These are phyloP conservation scores for Melanotus villosus DNA, from an alignment of 2,888 invertebrate genomes.

Conservation along the genomic window DNA sequence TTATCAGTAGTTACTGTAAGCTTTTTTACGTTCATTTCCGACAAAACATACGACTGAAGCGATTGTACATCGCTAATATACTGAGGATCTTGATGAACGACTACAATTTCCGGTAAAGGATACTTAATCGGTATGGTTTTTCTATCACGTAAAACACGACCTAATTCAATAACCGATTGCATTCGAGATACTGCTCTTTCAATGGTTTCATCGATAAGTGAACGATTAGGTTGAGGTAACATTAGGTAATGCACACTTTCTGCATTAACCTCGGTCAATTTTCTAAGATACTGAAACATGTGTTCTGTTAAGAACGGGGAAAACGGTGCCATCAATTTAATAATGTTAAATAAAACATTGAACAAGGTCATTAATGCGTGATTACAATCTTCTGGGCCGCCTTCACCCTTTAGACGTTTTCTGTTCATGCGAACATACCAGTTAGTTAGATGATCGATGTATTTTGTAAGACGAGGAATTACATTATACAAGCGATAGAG, in stretches of 20 bases:
- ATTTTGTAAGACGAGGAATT: constrained; percentile 92
- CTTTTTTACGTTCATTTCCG: constrained; percentile 93
- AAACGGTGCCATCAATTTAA: constrained; percentile 96
- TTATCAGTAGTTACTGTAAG: constrained; percentile 91
- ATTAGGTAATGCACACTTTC: constrained; percentile 94
- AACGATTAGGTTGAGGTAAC: constrained; percentile 82
- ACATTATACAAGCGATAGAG: constrained; percentile 96
- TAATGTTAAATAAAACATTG: constrained; percentile 89
- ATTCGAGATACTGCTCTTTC: constrained; percentile 92
- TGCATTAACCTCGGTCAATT: constrained; percentile 73
- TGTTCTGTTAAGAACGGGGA: constrained; percentile 96
- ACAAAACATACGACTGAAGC: constrained; percentile 87
- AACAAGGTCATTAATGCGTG: constrained; percentile 90
- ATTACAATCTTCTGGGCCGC: constrained; percentile 84
- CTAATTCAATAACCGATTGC: constrained; percentile 96
- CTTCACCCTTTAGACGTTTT: constrained; percentile 93
- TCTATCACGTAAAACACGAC: constrained; percentile 92
- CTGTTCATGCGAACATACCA: constrained; percentile 99
- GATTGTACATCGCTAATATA: constrained; percentile 85
- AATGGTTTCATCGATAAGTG: constrained; percentile 86
- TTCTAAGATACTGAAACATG: constrained; percentile 91
- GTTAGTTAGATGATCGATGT: constrained; percentile 97
- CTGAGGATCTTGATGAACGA: constrained; percentile 88
- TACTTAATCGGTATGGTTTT: constrained; percentile 96
- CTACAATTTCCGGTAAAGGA: constrained; percentile 95